Evolutionary conservation across 2,797 vertebrate species (phyloP), one percentile per base, ranked within the genome.

Genomic region (Percopsis omiscomaycus): DNA sequence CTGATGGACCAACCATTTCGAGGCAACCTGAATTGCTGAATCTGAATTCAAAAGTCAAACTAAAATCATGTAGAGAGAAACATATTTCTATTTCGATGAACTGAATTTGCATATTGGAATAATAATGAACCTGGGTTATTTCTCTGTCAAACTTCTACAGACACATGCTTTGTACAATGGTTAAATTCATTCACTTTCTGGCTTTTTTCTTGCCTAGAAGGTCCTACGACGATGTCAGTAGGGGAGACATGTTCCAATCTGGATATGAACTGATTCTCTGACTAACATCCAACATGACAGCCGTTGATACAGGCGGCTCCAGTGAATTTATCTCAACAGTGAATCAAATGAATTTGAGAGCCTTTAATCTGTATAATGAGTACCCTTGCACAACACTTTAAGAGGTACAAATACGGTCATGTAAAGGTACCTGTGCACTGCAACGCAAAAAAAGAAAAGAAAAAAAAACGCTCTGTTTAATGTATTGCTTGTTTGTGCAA

Each of bases 331-430:
- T 82, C 84, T 87, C 75, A 76, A 54, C 78, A 74, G 57, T 79
- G 73, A 84, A 84, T 84, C 79, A 79, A 87, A 80, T 84, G 57
- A 74, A 77, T 83, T 71, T 78, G 75, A 84, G 84, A 84, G 77
- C 60, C 73, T 80, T 73, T 74, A 73, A 73, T 84, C 81, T 83
- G 50, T 75, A 81, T 76, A 75, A 80, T 73, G 59, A 73, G 83
- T 75, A 52, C 51, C 55, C 69, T 70, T 75, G 66, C 45, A 68
- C 77, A 75, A 73, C 77, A 73, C 63, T 63, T 79, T 61, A 46
- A 46, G 42, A 11, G 42, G 44, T 15, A 45, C 14, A 58, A 10
- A 58, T 16, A 3, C 13, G 56, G 16, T 12, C n/a, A 12, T 44
- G 3, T 42, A 16, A 44, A n/a, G 4, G 49, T 51, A 51, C 15